Evolutionary conservation across 1,140 invertebrate genomes (phyloP).

Genomic region (Microvelia longipes): DNA sequence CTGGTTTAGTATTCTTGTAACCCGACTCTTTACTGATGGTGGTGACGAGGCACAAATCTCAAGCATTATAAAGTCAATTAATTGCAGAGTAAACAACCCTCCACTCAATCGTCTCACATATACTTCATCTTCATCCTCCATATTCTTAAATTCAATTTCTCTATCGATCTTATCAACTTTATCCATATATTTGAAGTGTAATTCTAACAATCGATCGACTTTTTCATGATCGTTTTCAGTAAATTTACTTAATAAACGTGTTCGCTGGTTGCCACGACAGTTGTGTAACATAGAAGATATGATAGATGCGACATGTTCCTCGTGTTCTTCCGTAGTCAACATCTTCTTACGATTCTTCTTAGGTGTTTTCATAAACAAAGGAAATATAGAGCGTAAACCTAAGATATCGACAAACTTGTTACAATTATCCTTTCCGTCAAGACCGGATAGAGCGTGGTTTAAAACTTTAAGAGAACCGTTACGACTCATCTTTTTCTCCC

Average conservation of each 20-base stretch:
- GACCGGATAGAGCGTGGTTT: conserved; percentile 85
- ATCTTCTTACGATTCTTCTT: conserved; percentile 71
- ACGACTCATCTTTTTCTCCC: conserved; percentile 91
- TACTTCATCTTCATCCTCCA: conserved; percentile 53
- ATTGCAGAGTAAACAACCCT: conserved; percentile 87
- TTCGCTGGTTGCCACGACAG: conserved; percentile 73
- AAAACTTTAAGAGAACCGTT: conserved; percentile 94
- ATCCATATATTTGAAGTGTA: conserved; percentile 95
- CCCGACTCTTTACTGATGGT: conserved; percentile 66
- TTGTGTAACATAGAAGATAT: conserved; percentile 86
- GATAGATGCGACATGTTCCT: conserved; percentile 91
- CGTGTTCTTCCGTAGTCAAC: conserved; percentile 76
- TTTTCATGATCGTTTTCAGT: conserved; percentile 98
- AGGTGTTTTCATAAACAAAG: conserved; percentile 97
- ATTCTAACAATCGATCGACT: conserved; percentile 85
- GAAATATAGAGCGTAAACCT: conserved; percentile 89
- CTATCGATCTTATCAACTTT: conserved; percentile 80
- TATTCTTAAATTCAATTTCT: conserved; percentile 30
- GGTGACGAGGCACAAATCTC: conserved; percentile 70
- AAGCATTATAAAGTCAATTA: conserved; percentile 88
- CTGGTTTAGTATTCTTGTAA: conserved; percentile 76
- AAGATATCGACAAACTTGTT: conserved; percentile 98
- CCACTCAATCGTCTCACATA: conserved; percentile 80
- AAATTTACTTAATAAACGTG: conserved; percentile 87
- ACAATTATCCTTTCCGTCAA: conserved; percentile 86